Conservation (phyloP, 2,113 vertebrate species). For the Poeciliopsis prolifica region DNA sequence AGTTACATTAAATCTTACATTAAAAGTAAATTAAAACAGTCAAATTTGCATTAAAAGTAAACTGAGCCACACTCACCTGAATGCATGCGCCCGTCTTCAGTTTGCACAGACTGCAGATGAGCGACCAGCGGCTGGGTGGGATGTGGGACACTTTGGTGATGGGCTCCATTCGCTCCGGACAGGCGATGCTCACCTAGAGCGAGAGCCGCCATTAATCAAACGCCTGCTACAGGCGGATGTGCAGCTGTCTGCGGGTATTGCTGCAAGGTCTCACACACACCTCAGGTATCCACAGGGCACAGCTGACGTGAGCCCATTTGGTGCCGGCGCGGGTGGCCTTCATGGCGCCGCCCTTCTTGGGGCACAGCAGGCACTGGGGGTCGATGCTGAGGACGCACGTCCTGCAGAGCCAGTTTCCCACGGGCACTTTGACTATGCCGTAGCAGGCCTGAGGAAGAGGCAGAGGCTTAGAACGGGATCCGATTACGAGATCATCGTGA, state of each 20-base stretch:
- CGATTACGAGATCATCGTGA: too few species aligned
- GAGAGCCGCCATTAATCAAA: neutral
- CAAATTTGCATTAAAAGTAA: neutral
- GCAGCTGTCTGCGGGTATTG: neutral
- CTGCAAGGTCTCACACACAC: constrained; percentile 68
- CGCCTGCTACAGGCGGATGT: neutral
- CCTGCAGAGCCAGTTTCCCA: constrained; percentile 98
- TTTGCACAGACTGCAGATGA: constrained; percentile 97
- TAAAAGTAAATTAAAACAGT: too few species aligned
- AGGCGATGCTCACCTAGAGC: constrained; percentile 93
- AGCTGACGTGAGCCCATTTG: constrained; percentile 98
- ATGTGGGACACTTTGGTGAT: constrained; percentile 98
- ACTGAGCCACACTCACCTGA: constrained; percentile 81
- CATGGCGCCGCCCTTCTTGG: constrained; percentile 96
- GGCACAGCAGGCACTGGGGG: constrained; percentile 95
- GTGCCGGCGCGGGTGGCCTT: constrained; percentile 93
- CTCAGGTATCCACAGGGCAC: constrained; percentile 98
- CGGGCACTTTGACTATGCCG: constrained; percentile 95
- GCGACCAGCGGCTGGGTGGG: constrained; percentile 95
- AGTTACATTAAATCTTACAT: too few species aligned
- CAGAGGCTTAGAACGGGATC: neutral
- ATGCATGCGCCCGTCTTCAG: constrained; percentile 97
- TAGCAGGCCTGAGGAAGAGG: constrained; percentile 89
- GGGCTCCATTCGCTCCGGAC: constrained; percentile 98
- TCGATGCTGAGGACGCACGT: constrained; percentile 92